phyloP scores from a whole-genome alignment of 2,797 vertebrate genomes.

The Meda fulgida region DNA sequence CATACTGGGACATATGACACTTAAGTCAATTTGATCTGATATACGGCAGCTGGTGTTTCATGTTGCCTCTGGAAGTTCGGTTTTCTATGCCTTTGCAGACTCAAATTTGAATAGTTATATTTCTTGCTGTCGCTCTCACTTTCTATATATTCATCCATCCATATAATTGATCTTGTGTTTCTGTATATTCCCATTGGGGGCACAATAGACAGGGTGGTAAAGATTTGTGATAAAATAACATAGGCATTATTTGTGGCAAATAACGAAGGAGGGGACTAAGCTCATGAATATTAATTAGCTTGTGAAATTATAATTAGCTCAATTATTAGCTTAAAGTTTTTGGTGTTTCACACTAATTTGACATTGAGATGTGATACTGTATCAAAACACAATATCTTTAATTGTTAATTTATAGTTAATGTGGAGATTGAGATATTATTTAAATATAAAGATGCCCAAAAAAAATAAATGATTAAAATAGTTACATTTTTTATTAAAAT shows the following conservation, averaged over 20 bases:
- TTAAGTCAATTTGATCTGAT: slow-evolving; percentile 44
- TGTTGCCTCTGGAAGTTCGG: slow-evolving; percentile 26
- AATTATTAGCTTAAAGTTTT: neutral
- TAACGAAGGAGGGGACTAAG: neutral
- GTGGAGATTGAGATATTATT: neutral
- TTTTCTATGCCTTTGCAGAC: neutral
- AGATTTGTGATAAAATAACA: too few species aligned
- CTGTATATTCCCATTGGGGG: neutral
- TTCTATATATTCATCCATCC: slow-evolving; percentile 2
- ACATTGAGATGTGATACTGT: neutral
- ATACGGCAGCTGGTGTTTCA: slow-evolving; percentile 36
- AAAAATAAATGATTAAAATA: neutral
- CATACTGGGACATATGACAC: slow-evolving; percentile 37
- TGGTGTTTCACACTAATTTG: neutral
- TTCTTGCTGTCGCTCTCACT: neutral
- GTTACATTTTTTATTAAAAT: neutral
- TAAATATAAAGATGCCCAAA: neutral
- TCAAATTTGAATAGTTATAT: slow-evolving; percentile 17
- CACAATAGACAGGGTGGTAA: neutral
- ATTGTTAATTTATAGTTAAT: neutral
- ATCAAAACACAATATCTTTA: neutral
- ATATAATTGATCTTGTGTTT: slow-evolving; percentile 18
- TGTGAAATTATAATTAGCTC: too few species aligned
- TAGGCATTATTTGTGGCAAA: neutral
- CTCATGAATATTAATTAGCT: neutral